Conservation (phyloP, 2,113 vertebrate species). For the Marcusenius ussheri region DNA sequence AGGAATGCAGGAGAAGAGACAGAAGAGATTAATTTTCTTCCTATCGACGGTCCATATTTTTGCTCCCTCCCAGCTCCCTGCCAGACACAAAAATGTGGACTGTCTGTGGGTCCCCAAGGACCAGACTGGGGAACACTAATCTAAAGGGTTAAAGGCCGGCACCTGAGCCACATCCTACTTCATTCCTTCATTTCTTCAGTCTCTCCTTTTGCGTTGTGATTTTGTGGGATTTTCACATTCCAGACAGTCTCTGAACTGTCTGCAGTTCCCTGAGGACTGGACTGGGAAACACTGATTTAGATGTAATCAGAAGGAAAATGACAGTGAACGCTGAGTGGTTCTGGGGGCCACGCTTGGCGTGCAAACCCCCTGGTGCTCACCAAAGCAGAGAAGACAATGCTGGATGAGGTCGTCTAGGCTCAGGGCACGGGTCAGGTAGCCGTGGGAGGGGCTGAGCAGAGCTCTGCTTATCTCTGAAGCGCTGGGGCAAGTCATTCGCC, state of each 20-base stretch:
- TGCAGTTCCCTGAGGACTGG: not conserved
- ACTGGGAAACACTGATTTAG: not conserved
- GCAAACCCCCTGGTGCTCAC: constrained; percentile 46
- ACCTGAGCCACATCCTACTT: not conserved
- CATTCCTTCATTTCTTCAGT: not conserved
- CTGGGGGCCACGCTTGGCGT: not conserved
- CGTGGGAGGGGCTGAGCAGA: constrained; percentile 59
- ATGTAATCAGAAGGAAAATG: not conserved
- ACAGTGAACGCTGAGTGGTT: not conserved
- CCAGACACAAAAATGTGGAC: not conserved
- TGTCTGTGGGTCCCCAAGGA: not conserved
- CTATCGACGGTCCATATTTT: not conserved
- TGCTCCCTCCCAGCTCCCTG: not conserved
- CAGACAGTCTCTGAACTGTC: not conserved
- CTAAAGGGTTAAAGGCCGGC: not conserved
- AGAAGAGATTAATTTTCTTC: not conserved
- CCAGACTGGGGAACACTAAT: not conserved
- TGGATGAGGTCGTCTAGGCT: constrained; percentile 79
- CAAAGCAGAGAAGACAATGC: constrained; percentile 75
- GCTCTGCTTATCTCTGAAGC: constrained; percentile 74
- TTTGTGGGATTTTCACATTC: not conserved
- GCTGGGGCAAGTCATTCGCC: constrained; percentile 83
- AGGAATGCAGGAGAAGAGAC: not conserved
- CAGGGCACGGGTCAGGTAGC: constrained; percentile 60
- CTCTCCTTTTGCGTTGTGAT: not conserved